phyloP scores from a whole-genome alignment of 2,888 invertebrate genomes.

The Drosophila kambysellisi region DNA sequence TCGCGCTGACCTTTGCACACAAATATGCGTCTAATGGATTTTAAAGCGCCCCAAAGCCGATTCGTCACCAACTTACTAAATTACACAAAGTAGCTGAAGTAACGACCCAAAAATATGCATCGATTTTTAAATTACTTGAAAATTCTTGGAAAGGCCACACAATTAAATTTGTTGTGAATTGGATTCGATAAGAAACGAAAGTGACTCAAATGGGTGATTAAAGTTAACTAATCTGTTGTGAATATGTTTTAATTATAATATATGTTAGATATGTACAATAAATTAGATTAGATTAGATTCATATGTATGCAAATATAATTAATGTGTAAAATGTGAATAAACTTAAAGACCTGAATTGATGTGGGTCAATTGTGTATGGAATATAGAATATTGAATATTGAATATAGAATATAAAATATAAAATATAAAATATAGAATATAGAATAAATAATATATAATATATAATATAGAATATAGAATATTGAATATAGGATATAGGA shows the following conservation, averaged over 20 bases:
- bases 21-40: constrained; percentile 61
- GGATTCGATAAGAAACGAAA: not conserved
- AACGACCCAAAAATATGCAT: constrained; percentile 23
- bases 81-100: not conserved
- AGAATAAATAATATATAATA: too few species aligned
- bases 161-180: not conserved
- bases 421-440: too few species aligned
- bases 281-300: not conserved
- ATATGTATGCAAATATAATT: not conserved
- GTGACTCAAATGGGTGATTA: not conserved
- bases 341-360: not conserved
- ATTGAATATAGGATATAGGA: too few species aligned
- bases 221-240: not conserved
- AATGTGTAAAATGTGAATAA: not conserved
- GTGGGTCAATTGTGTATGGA: not conserved
- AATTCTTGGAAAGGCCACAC: too few species aligned
- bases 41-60: constrained; percentile 41
- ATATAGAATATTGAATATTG: not conserved
- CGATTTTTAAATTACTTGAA: constrained; percentile 24
- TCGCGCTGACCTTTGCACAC: constrained; percentile 50
- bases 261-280: not conserved
- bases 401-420: too few species aligned
- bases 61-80: constrained; percentile 2
- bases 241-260: not conserved
- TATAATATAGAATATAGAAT: too few species aligned